Conservation (phyloP, 2,113 vertebrate genomes). For the Oenanthe melanoleuca region DNA sequence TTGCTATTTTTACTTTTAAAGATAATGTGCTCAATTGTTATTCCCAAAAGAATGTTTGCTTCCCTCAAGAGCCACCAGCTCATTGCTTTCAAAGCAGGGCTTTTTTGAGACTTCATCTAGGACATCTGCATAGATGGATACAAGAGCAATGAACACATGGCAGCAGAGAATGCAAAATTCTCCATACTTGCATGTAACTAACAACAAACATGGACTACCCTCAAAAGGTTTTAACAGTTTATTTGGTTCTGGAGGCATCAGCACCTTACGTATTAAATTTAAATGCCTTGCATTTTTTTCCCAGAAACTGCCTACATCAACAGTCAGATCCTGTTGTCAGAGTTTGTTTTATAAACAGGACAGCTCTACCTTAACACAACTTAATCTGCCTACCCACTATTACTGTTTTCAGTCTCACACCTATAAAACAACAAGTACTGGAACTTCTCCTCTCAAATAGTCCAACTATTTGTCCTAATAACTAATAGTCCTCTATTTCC, state of each 20-base stretch:
- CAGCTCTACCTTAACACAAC: not conserved
- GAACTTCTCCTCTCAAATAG: not conserved
- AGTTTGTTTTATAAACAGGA: not conserved
- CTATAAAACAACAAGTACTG: not conserved
- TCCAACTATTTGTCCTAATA: not conserved
- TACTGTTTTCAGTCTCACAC: not conserved
- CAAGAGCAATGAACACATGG: not conserved
- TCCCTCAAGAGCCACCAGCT: not conserved
- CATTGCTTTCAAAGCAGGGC: rapidly evolving
- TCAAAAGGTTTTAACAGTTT: not conserved
- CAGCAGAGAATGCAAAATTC: not conserved
- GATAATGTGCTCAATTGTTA: not conserved
- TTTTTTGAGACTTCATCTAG: not conserved
- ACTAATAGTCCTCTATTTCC: not conserved
- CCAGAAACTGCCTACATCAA: not conserved
- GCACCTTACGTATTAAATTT: not conserved
- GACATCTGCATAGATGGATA: not conserved
- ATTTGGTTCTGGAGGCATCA: not conserved
- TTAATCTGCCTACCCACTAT: not conserved
- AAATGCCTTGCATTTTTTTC: not conserved
- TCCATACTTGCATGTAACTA: not conserved
- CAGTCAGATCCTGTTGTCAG: not conserved
- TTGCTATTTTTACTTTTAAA: slow-evolving; percentile 31
- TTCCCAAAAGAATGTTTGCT: not conserved
- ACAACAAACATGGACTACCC: not conserved